Base-by-base conservation (phyloP, 1,140 invertebrate genomes). In the Branchinecta lindahli region DNA sequence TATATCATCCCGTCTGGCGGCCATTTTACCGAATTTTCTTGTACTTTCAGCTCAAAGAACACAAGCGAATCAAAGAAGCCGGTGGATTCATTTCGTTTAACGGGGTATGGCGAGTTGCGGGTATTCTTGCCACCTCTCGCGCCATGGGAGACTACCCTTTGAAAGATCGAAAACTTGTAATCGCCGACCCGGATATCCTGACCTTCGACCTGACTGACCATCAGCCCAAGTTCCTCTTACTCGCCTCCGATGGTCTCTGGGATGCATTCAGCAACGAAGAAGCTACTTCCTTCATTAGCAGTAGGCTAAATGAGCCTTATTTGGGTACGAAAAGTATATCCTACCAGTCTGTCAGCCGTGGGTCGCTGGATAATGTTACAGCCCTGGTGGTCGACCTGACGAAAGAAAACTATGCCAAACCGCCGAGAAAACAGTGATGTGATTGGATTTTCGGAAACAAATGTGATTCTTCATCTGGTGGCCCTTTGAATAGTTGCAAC, bases 181-280 rank as follows among this genome's bases (percentile, higher is more conserved):
- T 94, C 73, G 92, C 94, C 3, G 90, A 95, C 78, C 95, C 95
- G 33, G 94, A 98, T 78, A 92, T 98, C 75, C 81, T 94, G 70
- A 93, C 91, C n/a, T 96, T 97, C 78, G 89, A 96, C 78, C 78
- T 94, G 66, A 82, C 83, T 78, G 89, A 96, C 78, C 88, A 91
- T 75, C 88, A 82, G 76, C 92, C 94, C 1, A 83, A 87, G 79
- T 97, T 97, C 80, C 80, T 96, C 71, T 87, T 98, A 71, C 80
- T 97, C 33, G 95, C 94, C 10, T 90, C 92, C 4, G 95, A 97
- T 84, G 95, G 95, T 10, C 82, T 98, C 8, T 97, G 94, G 94
- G 95, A 97, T 79, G 93, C 90, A 45, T 94, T 96, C 76, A 84
- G 84, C 18, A 97, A 96, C 79, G 92, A 96, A 79, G 93, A 96